Evolutionary conservation across 92 coral and sea anemone genomes (phyloP), one percentile per base, ranked within the genome.

Genomic region (Isaurus tuberculatus): DNA sequence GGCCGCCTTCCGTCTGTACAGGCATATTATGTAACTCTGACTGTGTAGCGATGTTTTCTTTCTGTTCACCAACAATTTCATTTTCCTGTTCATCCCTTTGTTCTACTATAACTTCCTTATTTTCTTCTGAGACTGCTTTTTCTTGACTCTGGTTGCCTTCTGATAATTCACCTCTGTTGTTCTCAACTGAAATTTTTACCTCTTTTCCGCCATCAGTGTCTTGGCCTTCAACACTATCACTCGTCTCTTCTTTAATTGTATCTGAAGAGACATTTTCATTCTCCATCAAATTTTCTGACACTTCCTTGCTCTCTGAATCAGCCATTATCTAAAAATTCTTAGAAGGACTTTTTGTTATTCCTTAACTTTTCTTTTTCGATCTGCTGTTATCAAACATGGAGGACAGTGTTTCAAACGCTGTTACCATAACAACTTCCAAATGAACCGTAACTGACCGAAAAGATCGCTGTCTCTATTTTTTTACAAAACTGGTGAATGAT

Each of bases 1-100:
- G 71, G 49, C 70, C 28, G 28, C 86, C 84, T 42, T 89, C 89
- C 5, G 92, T 89, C 68, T 89, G 92, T 17, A 74, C 89, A 2
- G 89, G 66, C 26, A 49, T 43, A 57, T 85, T 89, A 7, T 40
- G 46, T 0, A 13, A 40, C 34, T 58, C 65, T 15, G 46, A 40
- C 34, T 58, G 72, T 15, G 37, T 79, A 11, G 83, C 79, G 17
- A 61, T 83, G 85, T 79, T 79, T 57, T 70, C 89, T 77, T 86
- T 85, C 26, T 89, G 84, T 60, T 66, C 83, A 14, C 37, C 83
- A 31, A 79, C 49, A 75, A 26, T 34, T 73, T 85, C 73, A 4
- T 27, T 63, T 37, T 63, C 82, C 30, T 32, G 46, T 57, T 49
- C 70, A 17, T 19, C 49, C 19, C 31, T 58, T 77, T 58, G 82